Percentiles rank a stretch among this genome's conserved stretches.
phyloP scores from a whole-genome alignment of 2,113 vertebrate species.

The Arvicanthis niloticus region DNA sequence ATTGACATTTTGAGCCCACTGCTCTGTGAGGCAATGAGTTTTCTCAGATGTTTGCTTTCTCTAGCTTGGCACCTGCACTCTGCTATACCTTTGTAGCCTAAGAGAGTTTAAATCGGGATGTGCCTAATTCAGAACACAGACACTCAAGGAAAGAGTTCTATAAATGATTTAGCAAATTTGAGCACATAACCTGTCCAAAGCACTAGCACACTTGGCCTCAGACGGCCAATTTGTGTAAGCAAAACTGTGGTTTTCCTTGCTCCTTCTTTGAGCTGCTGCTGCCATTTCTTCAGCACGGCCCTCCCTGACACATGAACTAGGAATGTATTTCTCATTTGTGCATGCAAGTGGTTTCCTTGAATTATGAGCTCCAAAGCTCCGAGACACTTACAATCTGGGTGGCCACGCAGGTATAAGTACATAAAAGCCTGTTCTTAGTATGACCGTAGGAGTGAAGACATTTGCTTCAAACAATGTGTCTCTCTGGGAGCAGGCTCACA shows the following conservation, averaged over 20 bases:
- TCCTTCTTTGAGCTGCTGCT: slow-evolving; percentile 36
- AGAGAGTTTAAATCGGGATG: slow-evolving; percentile 50
- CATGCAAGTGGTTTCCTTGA: slow-evolving; percentile 67
- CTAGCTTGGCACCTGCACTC: slow-evolving; percentile 68
- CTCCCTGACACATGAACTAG: slow-evolving; percentile 28
- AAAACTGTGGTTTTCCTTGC: slow-evolving; percentile 73
- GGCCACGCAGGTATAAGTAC: slow-evolving; percentile 65
- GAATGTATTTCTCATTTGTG: slow-evolving; percentile 73
- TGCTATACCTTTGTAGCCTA: slow-evolving; percentile 40
- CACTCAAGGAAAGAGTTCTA: slow-evolving; percentile 71
- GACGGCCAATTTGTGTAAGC: slow-evolving; percentile 26
- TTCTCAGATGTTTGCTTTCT: slow-evolving; percentile 68
- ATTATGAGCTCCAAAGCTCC: slow-evolving; percentile 55
- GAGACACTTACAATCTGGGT: slow-evolving; percentile 60
- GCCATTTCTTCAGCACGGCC: slow-evolving; percentile 26
- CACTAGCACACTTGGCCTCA: slow-evolving; percentile 56
- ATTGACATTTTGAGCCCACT: neutral
- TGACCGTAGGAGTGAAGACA: neutral
- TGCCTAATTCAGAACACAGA: slow-evolving; percentile 74
- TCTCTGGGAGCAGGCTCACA: slow-evolving; percentile 58
- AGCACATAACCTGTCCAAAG: slow-evolving; percentile 65
- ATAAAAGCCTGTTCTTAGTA: slow-evolving; percentile 66
- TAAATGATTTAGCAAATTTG: slow-evolving; percentile 61
- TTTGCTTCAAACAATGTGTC: slow-evolving; percentile 22
- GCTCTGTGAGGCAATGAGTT: neutral